Conservation (phyloP, 2,113 vertebrate genomes). For the Hylia prasina region DNA sequence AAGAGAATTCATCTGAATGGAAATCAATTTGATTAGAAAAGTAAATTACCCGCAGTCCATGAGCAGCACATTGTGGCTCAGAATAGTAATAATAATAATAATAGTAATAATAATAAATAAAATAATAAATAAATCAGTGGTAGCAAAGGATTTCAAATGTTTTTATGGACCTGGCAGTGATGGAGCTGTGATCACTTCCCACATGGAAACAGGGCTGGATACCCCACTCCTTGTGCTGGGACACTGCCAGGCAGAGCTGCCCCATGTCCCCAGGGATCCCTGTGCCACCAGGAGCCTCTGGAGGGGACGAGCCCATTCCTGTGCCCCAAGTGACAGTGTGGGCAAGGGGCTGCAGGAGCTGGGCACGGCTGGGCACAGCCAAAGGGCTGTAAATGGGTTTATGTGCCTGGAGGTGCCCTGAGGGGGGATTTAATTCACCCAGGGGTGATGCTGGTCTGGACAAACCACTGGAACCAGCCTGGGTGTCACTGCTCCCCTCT, state of each 20-base stretch:
- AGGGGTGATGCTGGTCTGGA: neutral
- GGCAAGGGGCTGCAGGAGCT: accelerated
- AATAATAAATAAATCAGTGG: neutral
- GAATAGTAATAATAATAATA: constrained; percentile 8
- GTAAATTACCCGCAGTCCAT: constrained; percentile 10
- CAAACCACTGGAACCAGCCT: accelerated
- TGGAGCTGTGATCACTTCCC: neutral
- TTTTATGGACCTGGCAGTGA: neutral
- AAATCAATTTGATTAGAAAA: constrained; percentile 69
- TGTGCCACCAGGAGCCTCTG: neutral
- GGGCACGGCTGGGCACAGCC: neutral
- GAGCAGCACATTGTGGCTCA: neutral
- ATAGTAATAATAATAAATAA: neutral
- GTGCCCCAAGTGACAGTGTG: neutral
- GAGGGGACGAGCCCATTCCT: accelerated
- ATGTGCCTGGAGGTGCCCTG: neutral
- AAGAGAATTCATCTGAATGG: constrained; percentile 48
- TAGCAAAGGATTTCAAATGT: neutral
- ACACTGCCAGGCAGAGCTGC: neutral
- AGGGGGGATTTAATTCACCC: accelerated
- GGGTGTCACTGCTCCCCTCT: accelerated
- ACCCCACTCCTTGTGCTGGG: neutral
- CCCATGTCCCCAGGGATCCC: neutral
- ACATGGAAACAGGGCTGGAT: neutral
- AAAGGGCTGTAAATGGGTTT: accelerated